These are phyloP conservation scores for Cantharis nigra DNA, from an alignment of 2,888 invertebrate genomes.

Conservation along the genomic window DNA sequence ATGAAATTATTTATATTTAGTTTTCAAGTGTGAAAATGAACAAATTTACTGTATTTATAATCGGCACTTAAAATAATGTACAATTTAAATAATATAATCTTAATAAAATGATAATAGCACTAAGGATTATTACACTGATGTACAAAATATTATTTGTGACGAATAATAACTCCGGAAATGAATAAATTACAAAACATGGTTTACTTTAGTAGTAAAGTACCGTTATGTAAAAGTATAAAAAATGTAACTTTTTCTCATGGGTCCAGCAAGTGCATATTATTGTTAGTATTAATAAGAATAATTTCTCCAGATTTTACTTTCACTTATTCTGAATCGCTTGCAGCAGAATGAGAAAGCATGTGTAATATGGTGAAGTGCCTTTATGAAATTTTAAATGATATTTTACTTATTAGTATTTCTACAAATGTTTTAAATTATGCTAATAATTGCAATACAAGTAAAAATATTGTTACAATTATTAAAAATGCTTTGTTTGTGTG, in stretches of 20 bases:
- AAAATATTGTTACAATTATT: background rate
- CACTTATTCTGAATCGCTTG: background rate
- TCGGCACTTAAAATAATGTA: background rate
- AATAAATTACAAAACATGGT: background rate
- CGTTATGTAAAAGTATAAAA: background rate
- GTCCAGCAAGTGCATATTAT: background rate
- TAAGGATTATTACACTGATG: background rate
- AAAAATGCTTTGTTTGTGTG: background rate
- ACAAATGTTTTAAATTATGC: background rate
- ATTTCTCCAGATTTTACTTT: background rate
- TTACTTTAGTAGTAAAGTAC: background rate
- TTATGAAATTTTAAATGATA: background rate
- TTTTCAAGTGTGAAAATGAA: background rate
- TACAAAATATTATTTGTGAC: background rate
- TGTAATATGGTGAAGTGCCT: background rate
- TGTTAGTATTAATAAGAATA: background rate
- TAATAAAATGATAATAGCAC: background rate
- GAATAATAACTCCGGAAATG: background rate
- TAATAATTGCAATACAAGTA: background rate
- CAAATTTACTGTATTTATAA: background rate
- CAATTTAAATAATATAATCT: background rate
- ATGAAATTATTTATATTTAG: background rate
- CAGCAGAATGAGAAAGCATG: background rate
- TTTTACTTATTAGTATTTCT: background rate
- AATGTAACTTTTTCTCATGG: background rate